Evolutionary conservation across 1,140 invertebrate genomes (phyloP), one percentile per base, ranked within the genome.

Genomic region (Luehdorfia chinensis): DNA sequence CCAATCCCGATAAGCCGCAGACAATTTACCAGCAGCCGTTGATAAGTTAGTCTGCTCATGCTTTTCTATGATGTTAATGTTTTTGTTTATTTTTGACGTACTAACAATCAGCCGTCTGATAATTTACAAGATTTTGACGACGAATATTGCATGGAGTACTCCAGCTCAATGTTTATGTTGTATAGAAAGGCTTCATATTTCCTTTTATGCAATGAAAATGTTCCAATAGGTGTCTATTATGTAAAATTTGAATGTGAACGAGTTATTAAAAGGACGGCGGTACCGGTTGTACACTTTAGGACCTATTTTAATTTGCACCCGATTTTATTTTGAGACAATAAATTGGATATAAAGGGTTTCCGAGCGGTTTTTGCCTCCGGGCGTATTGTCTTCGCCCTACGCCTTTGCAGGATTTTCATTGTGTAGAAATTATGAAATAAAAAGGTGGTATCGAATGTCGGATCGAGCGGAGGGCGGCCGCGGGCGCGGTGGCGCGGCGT

Each of bases 261-360:
- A 47, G 47, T 47, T 45, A 45, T 33, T 56, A 51, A 59, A 62
- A 66, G 47, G 39, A 46, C 45, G 32, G 31, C 43, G 50, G 59
- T 61, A 61, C 60, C 53, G 63, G 61, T 69, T 61, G 50, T 68
- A 64, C 33, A 51, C 56, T 66, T 65, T 60, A 65, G 64, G 68
- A 74, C 71, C 66, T 73, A 77, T 83, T 85, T 72, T 78, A 83
- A 83, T 85, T 85, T 85, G 78, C 81, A 85, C 81, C 81, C 81
- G 81, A 81, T 79, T 75, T 84, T 78, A 80, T 79, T 80, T 77
- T 77, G 75, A 83, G 75, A 84, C 80, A 83, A 84, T 84, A 75
- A 80, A 75, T 75, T 67, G 56, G 58, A 69, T 74, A 75, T 83
- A 84, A 85, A 83, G 75, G 78, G 75, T 79, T 81, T 85, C 73